phyloP scores from a whole-genome alignment of 2,888 invertebrate genomes.

The Alloscopus bannaensis region DNA sequence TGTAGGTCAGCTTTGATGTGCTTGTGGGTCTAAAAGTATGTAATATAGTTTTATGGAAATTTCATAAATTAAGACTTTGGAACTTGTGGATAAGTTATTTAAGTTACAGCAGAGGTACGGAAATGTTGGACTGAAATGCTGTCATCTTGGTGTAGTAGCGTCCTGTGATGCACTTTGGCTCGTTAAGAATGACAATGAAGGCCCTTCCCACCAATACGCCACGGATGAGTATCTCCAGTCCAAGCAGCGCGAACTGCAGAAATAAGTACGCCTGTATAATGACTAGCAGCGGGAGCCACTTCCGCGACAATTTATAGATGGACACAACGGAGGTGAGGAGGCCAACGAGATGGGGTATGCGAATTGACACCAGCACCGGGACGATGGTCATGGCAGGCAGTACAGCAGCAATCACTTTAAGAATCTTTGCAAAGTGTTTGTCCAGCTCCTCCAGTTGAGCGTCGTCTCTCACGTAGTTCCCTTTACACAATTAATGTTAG shows the following conservation, averaged over 20 bases:
- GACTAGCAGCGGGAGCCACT: constrained; percentile 28
- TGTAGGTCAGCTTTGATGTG: neutral
- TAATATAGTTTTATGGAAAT: neutral
- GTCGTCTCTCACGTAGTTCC: neutral
- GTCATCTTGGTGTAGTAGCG: neutral
- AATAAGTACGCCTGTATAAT: constrained; percentile 13
- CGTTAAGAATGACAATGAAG: constrained; percentile 5
- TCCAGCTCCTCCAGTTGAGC: neutral
- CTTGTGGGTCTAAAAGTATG: neutral
- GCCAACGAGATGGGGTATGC: constrained; percentile 1
- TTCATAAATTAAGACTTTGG: no score
- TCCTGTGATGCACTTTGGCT: constrained; percentile 17
- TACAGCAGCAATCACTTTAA: neutral
- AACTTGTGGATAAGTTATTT: no score
- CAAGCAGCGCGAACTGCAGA: neutral
- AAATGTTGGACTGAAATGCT: no score
- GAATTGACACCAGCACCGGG: neutral
- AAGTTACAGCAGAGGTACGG: no score
- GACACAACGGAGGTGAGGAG: constrained; percentile 5
- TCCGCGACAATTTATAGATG: constrained; percentile 15
- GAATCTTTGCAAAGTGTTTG: neutral
- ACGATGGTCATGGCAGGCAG: neutral
- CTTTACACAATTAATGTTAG: neutral
- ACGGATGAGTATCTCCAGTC: constrained; percentile 20
- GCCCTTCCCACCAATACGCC: neutral